Conservation (phyloP, 2,888 invertebrate genomes). For the Machimus rusticus region DNA sequence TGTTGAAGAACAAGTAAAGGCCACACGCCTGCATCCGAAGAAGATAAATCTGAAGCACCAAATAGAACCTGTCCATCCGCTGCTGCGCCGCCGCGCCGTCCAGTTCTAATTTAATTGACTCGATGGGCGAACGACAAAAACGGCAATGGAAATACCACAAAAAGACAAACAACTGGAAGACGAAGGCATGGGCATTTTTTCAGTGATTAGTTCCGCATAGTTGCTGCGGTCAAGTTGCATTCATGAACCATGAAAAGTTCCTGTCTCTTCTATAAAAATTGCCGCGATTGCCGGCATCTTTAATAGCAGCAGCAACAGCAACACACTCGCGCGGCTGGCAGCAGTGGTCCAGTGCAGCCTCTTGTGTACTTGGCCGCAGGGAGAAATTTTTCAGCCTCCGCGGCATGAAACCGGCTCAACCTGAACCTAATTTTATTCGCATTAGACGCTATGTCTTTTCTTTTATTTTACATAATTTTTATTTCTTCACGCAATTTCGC, state of each 20-base stretch:
- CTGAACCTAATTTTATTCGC: constrained; percentile 11
- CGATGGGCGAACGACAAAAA: not conserved
- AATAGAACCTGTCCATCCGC: not conserved
- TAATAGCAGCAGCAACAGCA: not conserved
- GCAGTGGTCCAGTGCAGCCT: not conserved
- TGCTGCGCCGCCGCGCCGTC: not conserved
- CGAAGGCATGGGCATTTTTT: not conserved
- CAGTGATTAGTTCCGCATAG: constrained; percentile 24
- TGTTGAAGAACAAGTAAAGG: not conserved
- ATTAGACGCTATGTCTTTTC: not conserved
- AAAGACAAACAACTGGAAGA: not conserved
- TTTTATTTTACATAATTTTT: not conserved
- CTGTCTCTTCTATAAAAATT: constrained; percentile 16
- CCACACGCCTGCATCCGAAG: not conserved
- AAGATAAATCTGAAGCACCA: not conserved
- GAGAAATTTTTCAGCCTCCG: constrained; percentile 1
- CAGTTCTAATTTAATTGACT: constrained; percentile 6
- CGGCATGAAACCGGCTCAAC: constrained; percentile 12
- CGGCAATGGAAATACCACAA: not conserved
- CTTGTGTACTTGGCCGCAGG: not conserved
- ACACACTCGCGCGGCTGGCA: not conserved
- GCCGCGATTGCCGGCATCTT: not conserved
- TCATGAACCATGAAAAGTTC: constrained; percentile 38
- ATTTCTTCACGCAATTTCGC: not conserved
- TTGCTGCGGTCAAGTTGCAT: constrained; percentile 29